Percentiles rank a stretch among this genome's conserved stretches.
Conservation (phyloP, 2,113 vertebrate species). For the Microcebus griseorufus region DNA sequence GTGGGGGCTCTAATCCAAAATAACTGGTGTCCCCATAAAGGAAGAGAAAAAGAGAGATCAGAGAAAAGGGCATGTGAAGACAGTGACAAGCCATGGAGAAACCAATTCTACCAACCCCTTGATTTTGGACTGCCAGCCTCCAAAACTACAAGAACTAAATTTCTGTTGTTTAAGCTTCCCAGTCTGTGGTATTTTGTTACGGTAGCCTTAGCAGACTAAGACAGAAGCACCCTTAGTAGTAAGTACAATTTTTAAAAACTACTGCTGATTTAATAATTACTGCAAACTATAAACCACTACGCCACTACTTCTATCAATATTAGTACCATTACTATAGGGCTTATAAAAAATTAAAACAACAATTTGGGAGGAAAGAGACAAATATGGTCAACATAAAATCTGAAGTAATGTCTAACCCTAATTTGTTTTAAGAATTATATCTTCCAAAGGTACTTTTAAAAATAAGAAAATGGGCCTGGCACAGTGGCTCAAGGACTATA, state of each 20-base stretch:
- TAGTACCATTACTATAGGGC: not conserved
- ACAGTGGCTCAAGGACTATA: no score
- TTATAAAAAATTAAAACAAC: not conserved
- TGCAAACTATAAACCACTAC: not conserved
- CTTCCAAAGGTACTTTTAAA: no score
- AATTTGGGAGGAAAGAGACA: not conserved
- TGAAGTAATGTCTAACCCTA: not conserved
- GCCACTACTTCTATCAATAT: not conserved
- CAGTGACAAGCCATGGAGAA: not conserved
- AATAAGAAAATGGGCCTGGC: no score
- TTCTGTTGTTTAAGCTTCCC: not conserved
- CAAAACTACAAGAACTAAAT: not conserved
- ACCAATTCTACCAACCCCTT: not conserved
- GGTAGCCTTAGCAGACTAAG: not conserved
- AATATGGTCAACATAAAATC: not conserved
- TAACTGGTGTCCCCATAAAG: not conserved
- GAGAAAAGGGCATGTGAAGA: not conserved
- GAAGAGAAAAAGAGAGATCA: not conserved
- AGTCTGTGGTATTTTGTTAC: not conserved
- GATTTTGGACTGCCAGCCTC: not conserved
- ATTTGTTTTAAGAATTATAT: not conserved
- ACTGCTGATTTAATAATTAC: not conserved
- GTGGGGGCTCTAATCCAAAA: not conserved
- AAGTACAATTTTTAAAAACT: not conserved
- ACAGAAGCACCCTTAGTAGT: not conserved